Evolutionary conservation across 2,113 vertebrate genomes (phyloP).

Genomic region (Paedocypris sp.): DNA sequence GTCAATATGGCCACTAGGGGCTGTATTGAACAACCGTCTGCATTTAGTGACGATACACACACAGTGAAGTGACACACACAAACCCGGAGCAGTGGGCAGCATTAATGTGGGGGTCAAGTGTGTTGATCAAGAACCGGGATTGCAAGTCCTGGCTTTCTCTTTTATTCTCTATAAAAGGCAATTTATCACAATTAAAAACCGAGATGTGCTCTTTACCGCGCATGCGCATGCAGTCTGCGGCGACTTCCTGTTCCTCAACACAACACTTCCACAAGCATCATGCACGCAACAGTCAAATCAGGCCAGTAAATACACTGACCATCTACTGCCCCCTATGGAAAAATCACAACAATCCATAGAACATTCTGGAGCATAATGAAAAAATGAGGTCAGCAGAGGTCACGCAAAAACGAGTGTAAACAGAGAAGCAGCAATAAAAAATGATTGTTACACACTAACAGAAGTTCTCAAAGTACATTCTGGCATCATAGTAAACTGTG

Average conservation of each 20-base stretch:
- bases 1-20: too few relatives aligned
- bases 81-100: too few relatives aligned
- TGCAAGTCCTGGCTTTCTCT: not conserved
- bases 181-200: slow-evolving; percentile 13
- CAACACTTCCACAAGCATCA: not conserved
- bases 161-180: slow-evolving; percentile 8
- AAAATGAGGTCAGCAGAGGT: slow-evolving; percentile 12
- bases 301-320: slow-evolving; percentile 27
- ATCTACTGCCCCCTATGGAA: not conserved
- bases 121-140: too few relatives aligned
- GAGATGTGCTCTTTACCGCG: not conserved
- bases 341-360: not conserved
- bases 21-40: too few relatives aligned
- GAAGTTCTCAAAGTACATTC: too few relatives aligned
- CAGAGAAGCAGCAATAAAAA: slow-evolving; percentile 1
- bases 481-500: too few relatives aligned
- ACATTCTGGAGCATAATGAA: slow-evolving; percentile 12
- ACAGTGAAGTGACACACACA: too few relatives aligned
- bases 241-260: not conserved
- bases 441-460: not conserved
- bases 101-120: too few relatives aligned
- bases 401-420: slow-evolving; percentile 2
- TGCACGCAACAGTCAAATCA: not conserved
- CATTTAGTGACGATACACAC: too few relatives aligned
- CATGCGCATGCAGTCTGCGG: not conserved